Percentiles rank a stretch among this genome's conserved stretches.
Conservation (phyloP, 2,113 vertebrate species). For the Drymodes brunneopygia region DNA sequence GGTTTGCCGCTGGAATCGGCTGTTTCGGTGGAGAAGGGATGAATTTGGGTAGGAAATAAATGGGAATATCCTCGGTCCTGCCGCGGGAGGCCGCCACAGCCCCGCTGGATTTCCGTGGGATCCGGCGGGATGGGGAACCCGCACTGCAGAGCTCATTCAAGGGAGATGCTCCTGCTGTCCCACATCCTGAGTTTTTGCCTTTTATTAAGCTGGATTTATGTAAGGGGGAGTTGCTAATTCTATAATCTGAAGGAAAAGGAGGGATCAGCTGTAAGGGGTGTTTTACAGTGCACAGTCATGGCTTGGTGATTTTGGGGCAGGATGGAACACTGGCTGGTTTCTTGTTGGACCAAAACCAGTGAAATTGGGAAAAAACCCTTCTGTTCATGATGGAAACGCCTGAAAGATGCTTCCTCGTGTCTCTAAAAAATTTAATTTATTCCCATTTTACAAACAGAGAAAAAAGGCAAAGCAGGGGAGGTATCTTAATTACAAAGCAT, state of each 20-base stretch:
- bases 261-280: fast-evolving
- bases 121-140: neutral
- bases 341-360: neutral
- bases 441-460: neutral
- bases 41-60: fast-evolving
- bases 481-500: neutral
- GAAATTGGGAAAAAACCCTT: fast-evolving
- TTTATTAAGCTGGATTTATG: fast-evolving
- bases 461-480: neutral
- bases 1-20: neutral
- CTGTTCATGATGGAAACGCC: neutral
- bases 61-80: fast-evolving
- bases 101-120: neutral
- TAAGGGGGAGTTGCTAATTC: fast-evolving
- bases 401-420: neutral
- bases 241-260: fast-evolving
- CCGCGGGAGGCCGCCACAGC: slow-evolving; percentile 17
- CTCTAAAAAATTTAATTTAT: neutral
- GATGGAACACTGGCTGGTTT: neutral
- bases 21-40: fast-evolving
- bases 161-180: fast-evolving
- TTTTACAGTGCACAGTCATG: fast-evolving
- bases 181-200: fast-evolving
- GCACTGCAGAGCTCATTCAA: neutral
- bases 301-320: neutral